Evolutionary conservation across 1,140 invertebrate genomes (phyloP).

Genomic region (Chrysomallon squamiferum): DNA sequence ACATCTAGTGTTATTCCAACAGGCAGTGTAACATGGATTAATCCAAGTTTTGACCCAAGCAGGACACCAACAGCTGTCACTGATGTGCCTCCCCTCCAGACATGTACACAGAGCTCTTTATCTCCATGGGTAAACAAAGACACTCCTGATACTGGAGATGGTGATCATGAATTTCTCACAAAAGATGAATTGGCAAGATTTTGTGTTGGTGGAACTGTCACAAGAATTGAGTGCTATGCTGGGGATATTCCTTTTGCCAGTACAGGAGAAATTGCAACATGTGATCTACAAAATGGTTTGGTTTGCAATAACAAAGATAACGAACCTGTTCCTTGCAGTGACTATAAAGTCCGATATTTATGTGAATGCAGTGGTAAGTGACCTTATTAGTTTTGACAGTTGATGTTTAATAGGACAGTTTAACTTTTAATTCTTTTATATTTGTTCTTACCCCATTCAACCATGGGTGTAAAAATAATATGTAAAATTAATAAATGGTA

Average conservation of each 20-base stretch:
- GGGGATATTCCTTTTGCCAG: constrained; percentile 31
- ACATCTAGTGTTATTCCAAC: background rate
- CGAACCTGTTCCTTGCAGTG: constrained; percentile 49
- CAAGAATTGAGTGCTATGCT: constrained; percentile 39
- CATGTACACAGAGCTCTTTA: constrained; percentile 33
- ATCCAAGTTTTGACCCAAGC: background rate
- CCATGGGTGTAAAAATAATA: too few species aligned
- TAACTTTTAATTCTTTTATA: too few species aligned
- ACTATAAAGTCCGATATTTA: constrained; percentile 63
- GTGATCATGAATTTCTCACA: constrained; percentile 37
- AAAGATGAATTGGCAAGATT: constrained; percentile 25
- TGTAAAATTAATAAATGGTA: too few species aligned
- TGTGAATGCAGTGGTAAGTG: constrained; percentile 56
- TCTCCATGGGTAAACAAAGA: constrained; percentile 45
- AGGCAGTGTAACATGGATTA: background rate
- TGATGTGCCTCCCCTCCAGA: background rate
- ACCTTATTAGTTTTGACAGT: background rate
- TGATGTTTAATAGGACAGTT: too few species aligned
- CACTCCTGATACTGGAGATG: constrained; percentile 31
- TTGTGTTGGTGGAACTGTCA: constrained; percentile 40
- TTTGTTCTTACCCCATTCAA: too few species aligned
- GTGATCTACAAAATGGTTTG: constrained; percentile 36
- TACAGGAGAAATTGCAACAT: constrained; percentile 38
- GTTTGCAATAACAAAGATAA: constrained; percentile 40
- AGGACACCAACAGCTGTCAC: background rate